phyloP scores from a whole-genome alignment of 2,888 invertebrate genomes.

The Andrena camellia region DNA sequence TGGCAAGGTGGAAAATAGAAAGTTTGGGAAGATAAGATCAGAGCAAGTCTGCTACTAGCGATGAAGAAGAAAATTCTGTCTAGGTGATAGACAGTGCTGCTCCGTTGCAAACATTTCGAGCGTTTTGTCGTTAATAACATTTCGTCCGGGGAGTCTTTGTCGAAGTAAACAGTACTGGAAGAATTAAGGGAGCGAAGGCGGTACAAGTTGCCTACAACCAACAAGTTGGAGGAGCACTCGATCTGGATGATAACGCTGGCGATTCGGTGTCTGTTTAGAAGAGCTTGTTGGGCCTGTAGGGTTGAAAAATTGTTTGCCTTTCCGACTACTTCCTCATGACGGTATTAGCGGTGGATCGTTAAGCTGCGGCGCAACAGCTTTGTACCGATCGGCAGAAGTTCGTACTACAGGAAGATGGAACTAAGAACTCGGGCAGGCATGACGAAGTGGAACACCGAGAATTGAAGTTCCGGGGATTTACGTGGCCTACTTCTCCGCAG shows the following conservation, averaged over 20 bases:
- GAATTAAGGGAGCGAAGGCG: no score
- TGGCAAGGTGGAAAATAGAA: background rate
- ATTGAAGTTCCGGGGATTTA: conserved; percentile 68
- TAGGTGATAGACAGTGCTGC: background rate
- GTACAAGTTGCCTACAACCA: background rate
- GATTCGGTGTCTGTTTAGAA: background rate
- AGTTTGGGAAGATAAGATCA: background rate
- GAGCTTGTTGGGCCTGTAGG: background rate
- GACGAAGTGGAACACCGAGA: conserved; percentile 68
- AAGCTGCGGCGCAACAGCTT: conserved; percentile 23
- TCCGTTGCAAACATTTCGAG: background rate
- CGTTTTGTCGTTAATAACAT: no score
- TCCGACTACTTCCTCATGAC: background rate
- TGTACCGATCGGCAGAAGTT: conserved; percentile 33
- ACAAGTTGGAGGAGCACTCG: background rate
- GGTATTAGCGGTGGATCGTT: conserved; percentile 38
- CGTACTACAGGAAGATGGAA: conserved; percentile 56
- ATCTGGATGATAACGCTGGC: background rate
- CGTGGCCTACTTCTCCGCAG: conserved; percentile 71
- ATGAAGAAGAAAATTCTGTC: background rate
- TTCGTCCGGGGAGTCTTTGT: background rate
- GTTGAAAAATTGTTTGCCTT: background rate
- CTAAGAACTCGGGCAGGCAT: conserved; percentile 53
- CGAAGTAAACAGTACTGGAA: no score
- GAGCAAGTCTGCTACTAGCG: background rate